phyloP scores from a whole-genome alignment of 1,140 invertebrate species.

The Heliconius hermathena region DNA sequence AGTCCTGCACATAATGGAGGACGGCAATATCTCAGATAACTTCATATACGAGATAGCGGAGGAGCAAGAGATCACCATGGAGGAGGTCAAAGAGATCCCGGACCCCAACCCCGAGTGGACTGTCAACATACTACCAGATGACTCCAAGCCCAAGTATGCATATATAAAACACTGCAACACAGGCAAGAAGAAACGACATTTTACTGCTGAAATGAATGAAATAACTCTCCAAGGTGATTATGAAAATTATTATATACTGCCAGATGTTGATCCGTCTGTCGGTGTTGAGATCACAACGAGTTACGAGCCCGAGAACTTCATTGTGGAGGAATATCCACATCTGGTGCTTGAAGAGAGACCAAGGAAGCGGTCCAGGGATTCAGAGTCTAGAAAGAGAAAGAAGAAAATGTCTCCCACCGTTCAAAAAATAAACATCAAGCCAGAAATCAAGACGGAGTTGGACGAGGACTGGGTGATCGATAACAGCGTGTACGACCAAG shows the following conservation, averaged over 20 bases:
- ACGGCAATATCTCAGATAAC: conserved; percentile 63
- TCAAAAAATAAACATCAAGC: conserved; percentile 53
- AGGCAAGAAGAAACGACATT: conserved; percentile 71
- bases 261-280: conserved; percentile 67
- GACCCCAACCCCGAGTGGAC: conserved; percentile 61
- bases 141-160: conserved; percentile 66
- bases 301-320: conserved; percentile 69
- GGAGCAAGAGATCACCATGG: conserved; percentile 74
- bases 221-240: conserved; percentile 68
- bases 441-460: conserved; percentile 56
- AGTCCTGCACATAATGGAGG: conserved; percentile 67
- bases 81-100: conserved; percentile 72
- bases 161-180: conserved; percentile 71
- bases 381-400: conserved; percentile 56
- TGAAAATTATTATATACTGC: conserved; percentile 74
- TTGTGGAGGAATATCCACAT: conserved; percentile 69
- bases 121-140: conserved; percentile 70
- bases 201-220: conserved; percentile 72
- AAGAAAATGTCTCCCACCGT: conserved; percentile 46
- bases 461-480: conserved; percentile 69
- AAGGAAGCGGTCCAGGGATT: conserved; percentile 54
- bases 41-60: conserved; percentile 77
- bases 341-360: conserved; percentile 65
- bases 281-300: conserved; percentile 71
- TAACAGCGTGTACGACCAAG: conserved; percentile 60